Conservation (phyloP, 1,140 invertebrate species). For the Asobara japonica region DNA sequence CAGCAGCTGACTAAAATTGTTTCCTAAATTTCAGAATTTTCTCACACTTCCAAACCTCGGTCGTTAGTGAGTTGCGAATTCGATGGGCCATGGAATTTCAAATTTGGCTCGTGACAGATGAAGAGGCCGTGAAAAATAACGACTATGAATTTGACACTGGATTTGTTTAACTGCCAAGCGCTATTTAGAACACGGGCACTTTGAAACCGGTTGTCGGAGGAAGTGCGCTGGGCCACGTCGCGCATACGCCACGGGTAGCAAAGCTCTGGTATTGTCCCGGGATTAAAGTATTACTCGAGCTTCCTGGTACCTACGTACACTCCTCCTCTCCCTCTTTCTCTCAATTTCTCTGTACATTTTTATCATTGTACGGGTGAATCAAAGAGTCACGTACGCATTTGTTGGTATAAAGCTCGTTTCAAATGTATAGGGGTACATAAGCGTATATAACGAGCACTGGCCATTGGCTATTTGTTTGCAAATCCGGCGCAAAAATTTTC, state of each 20-base stretch:
- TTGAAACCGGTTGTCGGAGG: not conserved
- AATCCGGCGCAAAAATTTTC: not conserved
- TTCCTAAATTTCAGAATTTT: too few species aligned
- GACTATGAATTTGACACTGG: not conserved
- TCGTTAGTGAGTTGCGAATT: too few species aligned
- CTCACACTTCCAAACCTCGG: too few species aligned
- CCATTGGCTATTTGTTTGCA: not conserved
- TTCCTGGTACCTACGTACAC: not conserved
- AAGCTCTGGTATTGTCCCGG: constrained; percentile 35
- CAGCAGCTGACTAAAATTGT: too few species aligned
- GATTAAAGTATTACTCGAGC: constrained; percentile 41
- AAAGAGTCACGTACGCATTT: not conserved
- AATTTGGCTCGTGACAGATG: too few species aligned
- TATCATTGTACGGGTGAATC: not conserved
- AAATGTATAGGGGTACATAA: not conserved
- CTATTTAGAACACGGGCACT: constrained; percentile 24
- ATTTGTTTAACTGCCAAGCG: not conserved
- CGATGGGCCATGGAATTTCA: too few species aligned
- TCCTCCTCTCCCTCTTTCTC: not conserved
- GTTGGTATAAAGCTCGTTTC: not conserved
- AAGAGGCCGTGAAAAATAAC: not conserved
- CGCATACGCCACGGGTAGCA: not conserved
- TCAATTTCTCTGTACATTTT: not conserved
- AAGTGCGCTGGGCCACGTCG: not conserved
- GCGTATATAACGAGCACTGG: not conserved